These are phyloP conservation scores for Desmodus rotundus DNA, from an alignment of 2,113 vertebrate species.

Conservation along the genomic window DNA sequence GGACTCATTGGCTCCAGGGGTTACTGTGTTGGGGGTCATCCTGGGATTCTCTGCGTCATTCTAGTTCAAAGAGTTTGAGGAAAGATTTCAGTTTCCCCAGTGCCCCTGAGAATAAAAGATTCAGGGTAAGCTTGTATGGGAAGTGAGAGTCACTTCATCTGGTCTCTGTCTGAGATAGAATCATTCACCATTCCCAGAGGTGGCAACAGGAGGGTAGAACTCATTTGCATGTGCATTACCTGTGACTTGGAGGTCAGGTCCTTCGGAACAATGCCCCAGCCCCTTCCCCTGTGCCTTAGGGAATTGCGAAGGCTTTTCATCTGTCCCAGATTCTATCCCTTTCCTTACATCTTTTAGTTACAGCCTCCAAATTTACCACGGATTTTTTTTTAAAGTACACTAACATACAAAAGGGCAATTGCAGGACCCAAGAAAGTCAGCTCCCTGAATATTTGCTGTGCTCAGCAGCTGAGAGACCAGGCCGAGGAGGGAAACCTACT, in stretches of 20 bases:
- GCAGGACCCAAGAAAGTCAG: neutral
- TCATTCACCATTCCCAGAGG: neutral
- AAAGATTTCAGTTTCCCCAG: neutral
- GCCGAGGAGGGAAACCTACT: neutral
- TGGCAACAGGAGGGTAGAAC: neutral
- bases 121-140: neutral
- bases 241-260: neutral
- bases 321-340: neutral
- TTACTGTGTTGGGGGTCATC: neutral
- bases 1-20: neutral
- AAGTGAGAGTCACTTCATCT: neutral
- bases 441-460: neutral
- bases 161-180: neutral
- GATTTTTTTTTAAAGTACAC: neutral
- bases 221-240: neutral
- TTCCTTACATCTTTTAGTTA: neutral
- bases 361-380: neutral
- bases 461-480: neutral
- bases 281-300: neutral
- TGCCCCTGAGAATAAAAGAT: neutral
- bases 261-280: neutral
- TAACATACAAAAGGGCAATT: neutral
- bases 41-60: neutral
- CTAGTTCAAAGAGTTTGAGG: neutral
- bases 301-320: neutral